Conservation (phyloP, 2,888 invertebrate species). For the Mechanitis mazaeus region DNA sequence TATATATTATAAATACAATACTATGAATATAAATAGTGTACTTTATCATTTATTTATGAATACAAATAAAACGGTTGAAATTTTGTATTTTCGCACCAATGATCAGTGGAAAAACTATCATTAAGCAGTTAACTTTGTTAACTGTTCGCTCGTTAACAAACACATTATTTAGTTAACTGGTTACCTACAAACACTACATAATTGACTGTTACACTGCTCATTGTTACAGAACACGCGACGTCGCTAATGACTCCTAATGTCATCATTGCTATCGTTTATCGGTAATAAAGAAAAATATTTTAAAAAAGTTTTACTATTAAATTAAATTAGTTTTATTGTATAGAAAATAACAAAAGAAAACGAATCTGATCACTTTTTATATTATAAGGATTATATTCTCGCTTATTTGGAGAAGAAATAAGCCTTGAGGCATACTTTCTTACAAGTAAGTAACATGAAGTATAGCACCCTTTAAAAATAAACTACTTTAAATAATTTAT, state of each 20-base stretch:
- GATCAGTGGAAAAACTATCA: constrained; percentile 14
- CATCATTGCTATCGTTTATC: constrained; percentile 18
- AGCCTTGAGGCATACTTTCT: too few relatives aligned
- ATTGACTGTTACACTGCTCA: constrained; percentile 20
- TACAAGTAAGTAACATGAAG: too few relatives aligned
- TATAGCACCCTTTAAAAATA: too few relatives aligned
- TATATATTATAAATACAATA: not conserved
- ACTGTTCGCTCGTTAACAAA: constrained; percentile 11
- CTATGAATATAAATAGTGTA: not conserved
- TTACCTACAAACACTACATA: constrained; percentile 22
- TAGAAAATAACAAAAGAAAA: too few relatives aligned
- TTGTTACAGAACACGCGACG: constrained; percentile 23
- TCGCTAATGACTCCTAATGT: constrained; percentile 19
- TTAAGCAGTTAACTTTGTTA: constrained; percentile 15
- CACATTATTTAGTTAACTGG: constrained; percentile 7
- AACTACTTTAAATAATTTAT: too few relatives aligned
- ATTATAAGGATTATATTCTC: too few relatives aligned
- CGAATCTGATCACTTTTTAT: too few relatives aligned
- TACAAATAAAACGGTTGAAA: not conserved
- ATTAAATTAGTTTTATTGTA: too few relatives aligned
- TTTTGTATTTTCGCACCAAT: not conserved
- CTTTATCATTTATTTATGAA: too few relatives aligned
- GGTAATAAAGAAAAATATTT: not conserved
- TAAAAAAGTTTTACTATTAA: not conserved
- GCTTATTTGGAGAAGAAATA: too few relatives aligned